phyloP scores from a whole-genome alignment of 2,113 vertebrate species.

The Calidris pygmaea region DNA sequence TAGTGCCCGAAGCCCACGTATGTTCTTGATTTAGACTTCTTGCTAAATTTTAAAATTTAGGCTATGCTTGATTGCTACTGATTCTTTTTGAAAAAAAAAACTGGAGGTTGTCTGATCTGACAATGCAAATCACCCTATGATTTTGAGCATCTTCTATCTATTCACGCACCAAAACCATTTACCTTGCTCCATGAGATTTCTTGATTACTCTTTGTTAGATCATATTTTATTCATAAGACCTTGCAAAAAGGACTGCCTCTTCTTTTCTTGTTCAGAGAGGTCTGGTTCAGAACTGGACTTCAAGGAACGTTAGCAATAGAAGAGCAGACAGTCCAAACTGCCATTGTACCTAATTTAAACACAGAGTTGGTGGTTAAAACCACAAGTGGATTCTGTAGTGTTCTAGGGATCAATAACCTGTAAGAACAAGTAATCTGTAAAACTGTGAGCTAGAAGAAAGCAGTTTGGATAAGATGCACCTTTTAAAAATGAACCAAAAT shows the following conservation, averaged over 20 bases:
- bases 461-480: background rate
- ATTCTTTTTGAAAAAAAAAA: background rate
- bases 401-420: background rate
- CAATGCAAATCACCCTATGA: background rate
- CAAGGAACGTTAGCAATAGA: background rate
- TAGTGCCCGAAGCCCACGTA: background rate
- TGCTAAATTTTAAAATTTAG: background rate
- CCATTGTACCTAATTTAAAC: background rate
- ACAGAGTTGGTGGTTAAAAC: background rate
- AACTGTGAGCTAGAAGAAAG: background rate
- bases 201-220: background rate
- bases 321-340: background rate
- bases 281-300: background rate
- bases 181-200: background rate
- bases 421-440: background rate
- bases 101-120: background rate
- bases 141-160: background rate
- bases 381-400: background rate
- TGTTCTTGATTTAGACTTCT: background rate
- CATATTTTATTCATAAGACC: background rate
- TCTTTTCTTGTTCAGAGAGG: background rate
- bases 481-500: background rate
- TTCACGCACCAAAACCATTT: background rate
- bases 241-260: background rate
- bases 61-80: background rate